Evolutionary conservation across 2,888 invertebrate species (phyloP).

Genomic region (Caenorhabditis macrosperma): DNA sequence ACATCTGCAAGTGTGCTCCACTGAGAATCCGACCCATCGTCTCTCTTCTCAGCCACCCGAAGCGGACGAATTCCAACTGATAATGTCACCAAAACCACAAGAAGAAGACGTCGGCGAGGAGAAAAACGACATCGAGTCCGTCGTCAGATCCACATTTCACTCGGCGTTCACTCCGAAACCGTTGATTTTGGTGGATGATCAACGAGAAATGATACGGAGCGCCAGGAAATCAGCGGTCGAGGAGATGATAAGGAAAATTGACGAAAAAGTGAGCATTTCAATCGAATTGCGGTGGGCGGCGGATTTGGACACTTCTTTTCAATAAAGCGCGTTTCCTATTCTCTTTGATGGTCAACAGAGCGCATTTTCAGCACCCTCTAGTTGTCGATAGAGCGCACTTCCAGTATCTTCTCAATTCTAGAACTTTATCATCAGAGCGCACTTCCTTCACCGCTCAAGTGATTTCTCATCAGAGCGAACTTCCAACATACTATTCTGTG

Average conservation of each 20-base stretch:
- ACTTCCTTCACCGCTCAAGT: background rate
- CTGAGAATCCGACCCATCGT: background rate
- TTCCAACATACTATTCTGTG: no score
- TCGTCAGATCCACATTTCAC: constrained; percentile 34
- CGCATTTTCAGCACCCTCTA: background rate
- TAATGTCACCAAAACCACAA: background rate
- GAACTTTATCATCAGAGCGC: background rate
- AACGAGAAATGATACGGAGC: constrained; percentile 5
- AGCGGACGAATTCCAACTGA: background rate
- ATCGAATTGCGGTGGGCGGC: background rate
- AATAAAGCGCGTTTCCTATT: no score
- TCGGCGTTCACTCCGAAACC: constrained; percentile 18
- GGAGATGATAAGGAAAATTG: constrained; percentile 36
- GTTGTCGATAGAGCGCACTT: background rate
- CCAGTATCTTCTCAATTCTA: background rate
- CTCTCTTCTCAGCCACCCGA: background rate
- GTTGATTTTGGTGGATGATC: background rate
- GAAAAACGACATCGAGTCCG: constrained; percentile 33
- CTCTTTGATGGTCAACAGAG: no score
- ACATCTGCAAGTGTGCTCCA: background rate
- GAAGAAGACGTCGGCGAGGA: constrained; percentile 8
- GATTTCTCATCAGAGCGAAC: no score
- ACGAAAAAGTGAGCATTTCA: constrained; percentile 27
- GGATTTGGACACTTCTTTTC: no score
- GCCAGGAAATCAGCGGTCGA: constrained; percentile 16